Conservation (phyloP, 2,797 vertebrate species). For the Momotus momota region DNA sequence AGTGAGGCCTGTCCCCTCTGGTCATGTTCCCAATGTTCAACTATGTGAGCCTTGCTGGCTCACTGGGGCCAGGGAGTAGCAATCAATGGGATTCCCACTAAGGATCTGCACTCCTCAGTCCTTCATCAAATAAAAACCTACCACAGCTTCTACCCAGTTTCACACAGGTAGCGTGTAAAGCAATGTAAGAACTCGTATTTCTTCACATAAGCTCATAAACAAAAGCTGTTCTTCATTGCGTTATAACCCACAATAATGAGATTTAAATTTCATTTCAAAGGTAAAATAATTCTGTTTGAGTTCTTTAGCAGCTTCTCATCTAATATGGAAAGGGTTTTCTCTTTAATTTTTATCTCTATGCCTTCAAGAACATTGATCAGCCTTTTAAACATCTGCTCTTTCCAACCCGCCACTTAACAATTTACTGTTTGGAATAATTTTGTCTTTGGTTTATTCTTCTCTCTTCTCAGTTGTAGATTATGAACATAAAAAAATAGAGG, state of each 20-base stretch:
- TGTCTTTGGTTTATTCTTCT: constrained; percentile 14
- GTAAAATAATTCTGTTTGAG: constrained; percentile 6
- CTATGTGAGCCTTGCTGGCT: not conserved
- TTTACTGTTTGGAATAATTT: not conserved
- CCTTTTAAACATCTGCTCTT: constrained; percentile 42
- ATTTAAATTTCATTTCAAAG: not conserved
- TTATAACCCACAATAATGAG: not conserved
- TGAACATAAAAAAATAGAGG: not conserved
- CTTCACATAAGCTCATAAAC: not conserved
- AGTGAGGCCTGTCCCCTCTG: not conserved
- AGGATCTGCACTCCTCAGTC: not conserved
- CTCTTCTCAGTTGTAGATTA: not conserved
- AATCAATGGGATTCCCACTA: not conserved
- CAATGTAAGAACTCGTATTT: not conserved
- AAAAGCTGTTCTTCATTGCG: not conserved
- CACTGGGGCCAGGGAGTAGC: not conserved
- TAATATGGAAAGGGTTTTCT: not conserved
- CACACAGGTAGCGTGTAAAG: not conserved
- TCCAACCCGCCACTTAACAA: constrained; percentile 16
- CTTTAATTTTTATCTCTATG: not conserved
- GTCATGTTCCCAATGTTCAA: not conserved
- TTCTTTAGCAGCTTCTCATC: not conserved
- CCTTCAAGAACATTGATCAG: not conserved
- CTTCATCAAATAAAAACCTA: not conserved
- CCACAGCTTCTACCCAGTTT: not conserved